Conservation (phyloP, 1,140 invertebrate genomes). For the Drosophila pachea region DNA sequence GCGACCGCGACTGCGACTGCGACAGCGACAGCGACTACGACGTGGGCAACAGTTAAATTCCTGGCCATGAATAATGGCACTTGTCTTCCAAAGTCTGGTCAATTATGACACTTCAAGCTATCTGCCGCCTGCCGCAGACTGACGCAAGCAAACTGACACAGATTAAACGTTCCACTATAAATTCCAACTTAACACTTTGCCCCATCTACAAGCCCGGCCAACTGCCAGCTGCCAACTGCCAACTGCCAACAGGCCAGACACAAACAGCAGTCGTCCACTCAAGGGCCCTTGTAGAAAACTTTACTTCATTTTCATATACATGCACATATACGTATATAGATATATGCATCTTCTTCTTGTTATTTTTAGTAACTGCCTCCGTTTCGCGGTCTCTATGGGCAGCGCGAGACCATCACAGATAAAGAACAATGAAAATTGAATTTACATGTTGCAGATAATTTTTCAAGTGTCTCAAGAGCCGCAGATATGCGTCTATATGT, state of each 20-base stretch:
- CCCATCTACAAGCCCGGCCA: slow-evolving; percentile 30
- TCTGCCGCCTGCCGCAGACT: slow-evolving; percentile 36
- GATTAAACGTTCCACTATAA: slow-evolving; percentile 76
- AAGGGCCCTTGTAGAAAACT: slow-evolving; percentile 47
- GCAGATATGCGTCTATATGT: slow-evolving; percentile 28
- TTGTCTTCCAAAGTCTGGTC: slow-evolving; percentile 75
- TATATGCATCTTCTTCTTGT: not conserved
- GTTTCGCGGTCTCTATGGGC: slow-evolving; percentile 29
- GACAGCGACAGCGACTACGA: too few species aligned
- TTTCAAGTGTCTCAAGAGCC: slow-evolving; percentile 70
- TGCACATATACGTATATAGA: too few species aligned
- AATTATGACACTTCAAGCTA: slow-evolving; percentile 79
- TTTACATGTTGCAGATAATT: slow-evolving; percentile 78
- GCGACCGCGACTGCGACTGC: too few species aligned
- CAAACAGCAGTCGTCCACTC: slow-evolving; percentile 27
- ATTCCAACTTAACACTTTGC: slow-evolving; percentile 75
- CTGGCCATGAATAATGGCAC: slow-evolving; percentile 72
- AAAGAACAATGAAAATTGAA: slow-evolving; percentile 78
- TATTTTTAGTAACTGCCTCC: slow-evolving; percentile 72
- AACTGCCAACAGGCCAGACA: not conserved
- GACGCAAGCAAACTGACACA: slow-evolving; percentile 58
- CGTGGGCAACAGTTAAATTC: slow-evolving; percentile 60
- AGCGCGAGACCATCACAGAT: slow-evolving; percentile 58
- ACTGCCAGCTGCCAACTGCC: not conserved
- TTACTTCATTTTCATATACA: slow-evolving; percentile 32